phyloP scores from a whole-genome alignment of 2,797 vertebrate species.

The Bradypus variegatus region DNA sequence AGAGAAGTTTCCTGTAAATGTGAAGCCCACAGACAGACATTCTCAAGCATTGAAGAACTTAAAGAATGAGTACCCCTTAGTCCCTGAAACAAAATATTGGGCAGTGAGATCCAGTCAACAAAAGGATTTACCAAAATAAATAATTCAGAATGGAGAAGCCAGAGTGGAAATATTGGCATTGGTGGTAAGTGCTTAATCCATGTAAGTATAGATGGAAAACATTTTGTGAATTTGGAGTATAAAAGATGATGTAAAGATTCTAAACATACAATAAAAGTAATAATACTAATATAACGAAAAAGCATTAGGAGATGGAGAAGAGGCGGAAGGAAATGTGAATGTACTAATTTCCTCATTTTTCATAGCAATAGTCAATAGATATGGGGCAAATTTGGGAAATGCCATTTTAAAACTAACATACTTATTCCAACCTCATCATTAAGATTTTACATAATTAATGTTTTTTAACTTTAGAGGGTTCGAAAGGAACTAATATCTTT shows the following conservation, averaged over 20 bases:
- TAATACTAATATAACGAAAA: neutral
- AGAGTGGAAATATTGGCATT: neutral
- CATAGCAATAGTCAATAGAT: neutral
- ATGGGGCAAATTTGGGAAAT: neutral
- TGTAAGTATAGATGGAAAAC: conserved; percentile 16
- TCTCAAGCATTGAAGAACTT: neutral
- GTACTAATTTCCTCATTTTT: neutral
- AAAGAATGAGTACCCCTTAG: neutral
- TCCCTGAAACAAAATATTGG: neutral
- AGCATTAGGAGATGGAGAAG: neutral
- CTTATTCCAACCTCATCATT: conserved; percentile 17
- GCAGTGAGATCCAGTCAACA: neutral
- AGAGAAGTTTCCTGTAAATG: neutral
- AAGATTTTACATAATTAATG: neutral
- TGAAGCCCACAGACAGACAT: neutral
- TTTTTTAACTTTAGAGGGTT: neutral
- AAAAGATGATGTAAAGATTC: neutral
- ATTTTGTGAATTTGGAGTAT: neutral
- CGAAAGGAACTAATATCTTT: neutral
- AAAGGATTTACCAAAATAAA: conserved; percentile 13
- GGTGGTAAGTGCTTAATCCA: neutral
- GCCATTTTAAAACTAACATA: neutral
- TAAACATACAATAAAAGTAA: neutral
- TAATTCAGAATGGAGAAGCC: neutral
- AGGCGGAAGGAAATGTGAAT: neutral